A percentile compares a stretch with the other conserved stretches of the same genome.
These are phyloP conservation scores for Agrenia bidenticulata DNA, from an alignment of 2,888 invertebrate genomes.

Conservation along the genomic window DNA sequence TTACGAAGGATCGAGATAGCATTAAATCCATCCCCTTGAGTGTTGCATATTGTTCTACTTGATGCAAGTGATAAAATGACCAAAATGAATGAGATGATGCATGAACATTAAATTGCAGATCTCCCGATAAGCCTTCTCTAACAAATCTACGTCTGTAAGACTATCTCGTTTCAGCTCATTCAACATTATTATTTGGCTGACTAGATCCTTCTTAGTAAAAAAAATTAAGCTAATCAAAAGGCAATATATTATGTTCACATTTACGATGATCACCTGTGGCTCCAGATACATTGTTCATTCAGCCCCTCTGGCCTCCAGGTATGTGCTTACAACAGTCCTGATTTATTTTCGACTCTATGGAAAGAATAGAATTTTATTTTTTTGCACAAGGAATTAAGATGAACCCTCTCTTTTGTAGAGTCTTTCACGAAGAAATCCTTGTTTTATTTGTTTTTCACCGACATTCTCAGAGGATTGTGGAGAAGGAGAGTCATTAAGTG, in stretches of 20 bases:
- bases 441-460: conserved; percentile 18
- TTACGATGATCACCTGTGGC: conserved; percentile 3
- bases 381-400: background rate
- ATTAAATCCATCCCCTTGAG: no score
- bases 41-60: no score
- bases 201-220: no score
- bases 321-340: background rate
- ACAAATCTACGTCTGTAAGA: no score
- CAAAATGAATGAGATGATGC: no score
- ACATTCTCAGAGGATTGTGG: background rate
- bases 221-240: no score
- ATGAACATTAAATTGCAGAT: no score
- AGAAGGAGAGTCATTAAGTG: conserved; percentile 16
- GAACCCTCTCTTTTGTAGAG: background rate
- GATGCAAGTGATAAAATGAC: no score
- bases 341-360: background rate
- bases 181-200: no score
- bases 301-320: background rate
- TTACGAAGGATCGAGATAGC: no score
- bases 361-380: background rate
- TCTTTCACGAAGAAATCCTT: conserved; percentile 5
- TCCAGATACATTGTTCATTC: conserved; percentile 3
- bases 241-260: conserved; percentile 3
- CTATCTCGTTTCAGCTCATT: no score
- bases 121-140: no score